These are phyloP conservation scores for Brachynemurus nebulosus DNA, from an alignment of 2,888 invertebrate genomes.

Conservation along the genomic window DNA sequence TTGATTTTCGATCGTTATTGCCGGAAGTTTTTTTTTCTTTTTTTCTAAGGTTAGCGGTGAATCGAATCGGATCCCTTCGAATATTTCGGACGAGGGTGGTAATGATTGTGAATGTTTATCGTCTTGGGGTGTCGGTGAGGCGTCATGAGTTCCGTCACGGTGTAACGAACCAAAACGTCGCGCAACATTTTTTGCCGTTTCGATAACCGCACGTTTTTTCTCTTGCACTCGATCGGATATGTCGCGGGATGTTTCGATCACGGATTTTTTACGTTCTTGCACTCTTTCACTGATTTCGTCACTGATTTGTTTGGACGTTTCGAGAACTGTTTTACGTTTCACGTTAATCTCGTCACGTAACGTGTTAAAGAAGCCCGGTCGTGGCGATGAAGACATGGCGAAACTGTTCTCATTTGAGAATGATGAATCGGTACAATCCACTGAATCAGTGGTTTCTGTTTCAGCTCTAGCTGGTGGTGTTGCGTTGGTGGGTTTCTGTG, in stretches of 20 bases:
- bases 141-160: slow-evolving; percentile 14
- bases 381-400: neutral
- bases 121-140: slow-evolving; percentile 16
- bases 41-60: slow-evolving; percentile 42
- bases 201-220: slow-evolving; percentile 45
- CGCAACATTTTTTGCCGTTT: slow-evolving; percentile 36
- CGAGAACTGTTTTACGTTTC: neutral
- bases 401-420: no score
- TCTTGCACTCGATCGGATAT: slow-evolving; percentile 31
- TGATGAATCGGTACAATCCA: neutral
- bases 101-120: slow-evolving; percentile 20
- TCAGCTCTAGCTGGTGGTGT: no score
- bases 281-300: slow-evolving; percentile 7
- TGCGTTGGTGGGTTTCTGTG: neutral
- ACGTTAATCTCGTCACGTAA: slow-evolving; percentile 6
- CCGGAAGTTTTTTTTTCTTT: slow-evolving; percentile 15
- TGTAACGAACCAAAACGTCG: slow-evolving; percentile 23
- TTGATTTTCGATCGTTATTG: slow-evolving; percentile 24
- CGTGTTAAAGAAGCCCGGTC: neutral
- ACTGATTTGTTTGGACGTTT: slow-evolving; percentile 1
- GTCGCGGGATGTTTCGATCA: slow-evolving; percentile 40
- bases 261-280: slow-evolving; percentile 34
- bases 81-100: slow-evolving; percentile 31
- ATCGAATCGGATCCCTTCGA: slow-evolving; percentile 49
- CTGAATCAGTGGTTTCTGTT: neutral